A percentile compares a stretch with the other conserved stretches of the same genome.
phyloP scores from a whole-genome alignment of 2,888 invertebrate species.

The Drosophila villosipedis region DNA sequence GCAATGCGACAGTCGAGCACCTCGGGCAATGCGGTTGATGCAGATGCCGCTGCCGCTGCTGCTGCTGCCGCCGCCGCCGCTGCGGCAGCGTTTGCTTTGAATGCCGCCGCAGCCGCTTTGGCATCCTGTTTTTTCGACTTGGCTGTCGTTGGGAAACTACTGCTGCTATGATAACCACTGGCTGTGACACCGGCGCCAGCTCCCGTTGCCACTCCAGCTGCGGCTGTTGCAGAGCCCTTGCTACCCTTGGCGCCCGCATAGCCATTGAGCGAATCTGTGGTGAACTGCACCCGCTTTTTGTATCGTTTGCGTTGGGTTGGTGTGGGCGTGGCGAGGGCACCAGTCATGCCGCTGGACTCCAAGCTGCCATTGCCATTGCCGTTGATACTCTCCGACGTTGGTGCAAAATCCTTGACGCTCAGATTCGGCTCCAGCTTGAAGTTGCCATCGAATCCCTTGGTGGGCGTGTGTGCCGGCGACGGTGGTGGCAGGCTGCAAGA shows the following conservation, averaged over 20 bases:
- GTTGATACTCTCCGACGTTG: constrained; percentile 68
- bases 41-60: constrained; percentile 63
- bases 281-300: constrained; percentile 85
- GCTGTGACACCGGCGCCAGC: not conserved
- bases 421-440: constrained; percentile 85
- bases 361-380: constrained; percentile 42
- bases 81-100: constrained; percentile 47
- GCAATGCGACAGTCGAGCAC: constrained; percentile 85
- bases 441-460: constrained; percentile 84
- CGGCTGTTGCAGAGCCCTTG: constrained; percentile 16
- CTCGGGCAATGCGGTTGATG: constrained; percentile 77
- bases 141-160: constrained; percentile 39
- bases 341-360: constrained; percentile 25
- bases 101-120: constrained; percentile 73
- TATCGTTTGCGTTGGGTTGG: constrained; percentile 78
- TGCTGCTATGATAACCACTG: constrained; percentile 17
- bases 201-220: constrained; percentile 1
- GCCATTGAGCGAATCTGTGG: constrained; percentile 81
- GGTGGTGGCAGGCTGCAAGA: constrained; percentile 80
- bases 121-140: constrained; percentile 83
- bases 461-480: constrained; percentile 82
- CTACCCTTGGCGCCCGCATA: constrained; percentile 55
- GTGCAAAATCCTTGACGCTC: constrained; percentile 83
- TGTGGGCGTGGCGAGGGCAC: constrained; percentile 58
- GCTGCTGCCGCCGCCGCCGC: constrained; percentile 55